Evolutionary conservation across 1,140 invertebrate species (phyloP).

Genomic region (Dryas iulia): DNA sequence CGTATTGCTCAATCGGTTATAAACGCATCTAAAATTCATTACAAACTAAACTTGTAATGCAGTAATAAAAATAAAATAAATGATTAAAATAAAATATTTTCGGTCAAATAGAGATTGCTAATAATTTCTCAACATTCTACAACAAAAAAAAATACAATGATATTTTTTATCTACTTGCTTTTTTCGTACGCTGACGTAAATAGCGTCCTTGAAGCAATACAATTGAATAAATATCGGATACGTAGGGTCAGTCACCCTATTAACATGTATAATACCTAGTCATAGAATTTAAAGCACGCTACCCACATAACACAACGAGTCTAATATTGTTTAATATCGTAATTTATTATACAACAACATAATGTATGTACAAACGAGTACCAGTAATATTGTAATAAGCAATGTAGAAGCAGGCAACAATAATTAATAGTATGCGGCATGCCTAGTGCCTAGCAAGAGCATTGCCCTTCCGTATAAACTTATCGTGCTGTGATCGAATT

Average conservation of each 20-base stretch:
- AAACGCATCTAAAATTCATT: slow-evolving; percentile 1
- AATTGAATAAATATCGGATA: slow-evolving; percentile 62
- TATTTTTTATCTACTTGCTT: not conserved
- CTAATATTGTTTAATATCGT: slow-evolving; percentile 22
- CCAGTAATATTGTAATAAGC: slow-evolving; percentile 10
- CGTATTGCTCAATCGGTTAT: slow-evolving; percentile 27
- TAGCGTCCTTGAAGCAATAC: slow-evolving; percentile 61
- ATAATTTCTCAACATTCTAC: too few relatives aligned
- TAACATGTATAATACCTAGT: slow-evolving; percentile 7
- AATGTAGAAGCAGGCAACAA: slow-evolving; percentile 12
- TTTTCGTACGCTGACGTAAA: slow-evolving; percentile 55
- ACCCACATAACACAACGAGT: slow-evolving; percentile 7
- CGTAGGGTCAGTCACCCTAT: slow-evolving; percentile 57
- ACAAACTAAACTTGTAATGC: not conserved
- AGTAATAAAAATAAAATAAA: too few relatives aligned
- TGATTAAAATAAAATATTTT: too few relatives aligned
- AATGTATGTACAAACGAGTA: slow-evolving; percentile 13
- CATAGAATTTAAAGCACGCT: slow-evolving; percentile 5
- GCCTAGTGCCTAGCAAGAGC: slow-evolving; percentile 25
- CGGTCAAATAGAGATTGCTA: too few relatives aligned
- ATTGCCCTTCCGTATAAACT: slow-evolving; percentile 37
- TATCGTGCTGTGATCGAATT: slow-evolving; percentile 21
- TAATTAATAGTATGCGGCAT: slow-evolving; percentile 27
- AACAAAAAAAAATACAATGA: not conserved
- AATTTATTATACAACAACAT: slow-evolving; percentile 4